Evolutionary conservation across 2,113 vertebrate genomes (phyloP).

Genomic region (Toxostoma redivivum): DNA sequence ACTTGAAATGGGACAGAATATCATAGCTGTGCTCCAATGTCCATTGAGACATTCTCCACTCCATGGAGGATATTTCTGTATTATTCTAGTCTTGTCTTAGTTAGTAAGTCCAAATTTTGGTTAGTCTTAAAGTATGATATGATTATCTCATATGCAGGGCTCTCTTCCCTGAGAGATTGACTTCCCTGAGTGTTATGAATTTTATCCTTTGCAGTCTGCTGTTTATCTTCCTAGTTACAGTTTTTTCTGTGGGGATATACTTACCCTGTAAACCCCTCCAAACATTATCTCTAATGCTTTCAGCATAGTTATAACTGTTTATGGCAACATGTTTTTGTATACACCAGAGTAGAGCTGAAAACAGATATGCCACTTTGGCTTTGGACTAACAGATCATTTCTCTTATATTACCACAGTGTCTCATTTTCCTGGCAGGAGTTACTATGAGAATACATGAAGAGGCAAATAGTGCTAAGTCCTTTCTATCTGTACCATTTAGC

Average conservation of each 20-base stretch:
- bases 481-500: neutral
- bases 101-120: neutral
- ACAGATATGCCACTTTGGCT: neutral
- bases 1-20: neutral
- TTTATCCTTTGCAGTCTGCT: neutral
- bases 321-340: neutral
- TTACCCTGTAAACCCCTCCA: neutral
- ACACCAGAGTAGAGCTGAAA: neutral
- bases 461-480: neutral
- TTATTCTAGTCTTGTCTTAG: neutral
- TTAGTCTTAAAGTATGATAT: neutral
- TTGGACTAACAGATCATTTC: neutral
- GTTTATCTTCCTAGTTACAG: neutral
- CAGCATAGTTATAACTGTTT: neutral
- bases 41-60: neutral
- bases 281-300: neutral
- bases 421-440: neutral
- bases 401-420: neutral
- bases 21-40: neutral
- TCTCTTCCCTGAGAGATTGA: neutral
- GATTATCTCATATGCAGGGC: neutral
- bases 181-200: neutral
- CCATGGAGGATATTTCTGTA: neutral
- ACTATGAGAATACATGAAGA: neutral
- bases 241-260: neutral